phyloP scores from a whole-genome alignment of 2,888 invertebrate genomes.

The Branchellion lobata region DNA sequence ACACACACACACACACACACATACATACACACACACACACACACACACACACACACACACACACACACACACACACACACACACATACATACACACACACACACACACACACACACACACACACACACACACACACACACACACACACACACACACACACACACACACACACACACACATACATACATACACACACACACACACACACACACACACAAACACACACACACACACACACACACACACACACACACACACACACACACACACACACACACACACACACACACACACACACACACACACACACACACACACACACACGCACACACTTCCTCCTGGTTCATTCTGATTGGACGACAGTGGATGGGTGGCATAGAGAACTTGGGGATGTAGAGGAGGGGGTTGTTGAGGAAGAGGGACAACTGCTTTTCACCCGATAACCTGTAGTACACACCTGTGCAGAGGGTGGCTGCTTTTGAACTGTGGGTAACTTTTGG shows the following conservation, averaged over 20 bases:
- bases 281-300: constrained; percentile 26
- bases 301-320: constrained; percentile 33
- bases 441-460: constrained; percentile 62
- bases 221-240: constrained; percentile 36
- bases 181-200: constrained; percentile 23
- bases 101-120: constrained; percentile 11
- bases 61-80: constrained; percentile 34
- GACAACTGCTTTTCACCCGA: constrained; percentile 57
- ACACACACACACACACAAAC: background rate
- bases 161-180: constrained; percentile 46
- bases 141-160: constrained; percentile 46
- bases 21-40: constrained; percentile 3
- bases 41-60: background rate
- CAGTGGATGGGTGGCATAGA: constrained; percentile 57
- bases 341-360: constrained; percentile 56
- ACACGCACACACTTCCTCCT: constrained; percentile 54
- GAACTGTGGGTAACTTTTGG: no score
- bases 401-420: constrained; percentile 58
- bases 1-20: constrained; percentile 46
- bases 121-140: background rate
- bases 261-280: constrained; percentile 20
- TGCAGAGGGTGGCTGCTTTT: no score
- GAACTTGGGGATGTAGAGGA: constrained; percentile 59
- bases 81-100: constrained; percentile 2
- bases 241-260: constrained; percentile 25